Conservation (phyloP, 2,888 invertebrate genomes). For the Stenchaetothrips biformis region DNA sequence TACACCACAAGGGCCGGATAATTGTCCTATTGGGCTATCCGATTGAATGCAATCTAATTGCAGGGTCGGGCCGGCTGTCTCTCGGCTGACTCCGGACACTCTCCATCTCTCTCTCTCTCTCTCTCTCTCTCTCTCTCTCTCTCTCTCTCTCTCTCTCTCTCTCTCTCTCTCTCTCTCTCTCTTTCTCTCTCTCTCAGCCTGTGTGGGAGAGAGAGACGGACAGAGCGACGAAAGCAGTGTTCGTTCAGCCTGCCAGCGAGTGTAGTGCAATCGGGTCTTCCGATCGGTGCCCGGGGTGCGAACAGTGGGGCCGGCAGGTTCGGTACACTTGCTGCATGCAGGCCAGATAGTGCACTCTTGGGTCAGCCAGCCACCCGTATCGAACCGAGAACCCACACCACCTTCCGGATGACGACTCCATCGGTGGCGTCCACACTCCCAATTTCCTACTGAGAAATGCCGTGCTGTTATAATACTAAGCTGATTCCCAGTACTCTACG, state of each 20-base stretch:
- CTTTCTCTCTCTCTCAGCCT: background rate
- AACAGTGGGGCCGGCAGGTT: background rate
- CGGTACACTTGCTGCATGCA: background rate
- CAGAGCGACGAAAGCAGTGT: too few relatives aligned
- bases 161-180: slow-evolving; percentile 7
- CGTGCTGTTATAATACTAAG: too few relatives aligned
- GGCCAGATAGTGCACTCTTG: too few relatives aligned
- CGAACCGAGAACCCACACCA: too few relatives aligned
- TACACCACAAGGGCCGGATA: background rate
- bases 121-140: background rate
- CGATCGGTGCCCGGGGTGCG: background rate
- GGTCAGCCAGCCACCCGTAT: background rate
- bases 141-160: background rate
- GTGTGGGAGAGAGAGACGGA: too few relatives aligned
- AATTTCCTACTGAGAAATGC: too few relatives aligned
- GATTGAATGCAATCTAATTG: slow-evolving; percentile 23
- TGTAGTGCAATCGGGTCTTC: background rate
- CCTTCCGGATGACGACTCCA: too few relatives aligned
- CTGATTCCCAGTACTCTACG: too few relatives aligned
- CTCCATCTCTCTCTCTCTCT: background rate
- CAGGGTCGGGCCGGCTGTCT: background rate
- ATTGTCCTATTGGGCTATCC: slow-evolving; percentile 20
- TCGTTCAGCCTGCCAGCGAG: background rate
- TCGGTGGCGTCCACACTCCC: too few relatives aligned
- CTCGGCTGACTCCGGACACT: background rate